Percentiles rank a stretch among this genome's conserved stretches.
Conservation (phyloP, 2,113 vertebrate species). For the Gallinago paraguaiae region DNA sequence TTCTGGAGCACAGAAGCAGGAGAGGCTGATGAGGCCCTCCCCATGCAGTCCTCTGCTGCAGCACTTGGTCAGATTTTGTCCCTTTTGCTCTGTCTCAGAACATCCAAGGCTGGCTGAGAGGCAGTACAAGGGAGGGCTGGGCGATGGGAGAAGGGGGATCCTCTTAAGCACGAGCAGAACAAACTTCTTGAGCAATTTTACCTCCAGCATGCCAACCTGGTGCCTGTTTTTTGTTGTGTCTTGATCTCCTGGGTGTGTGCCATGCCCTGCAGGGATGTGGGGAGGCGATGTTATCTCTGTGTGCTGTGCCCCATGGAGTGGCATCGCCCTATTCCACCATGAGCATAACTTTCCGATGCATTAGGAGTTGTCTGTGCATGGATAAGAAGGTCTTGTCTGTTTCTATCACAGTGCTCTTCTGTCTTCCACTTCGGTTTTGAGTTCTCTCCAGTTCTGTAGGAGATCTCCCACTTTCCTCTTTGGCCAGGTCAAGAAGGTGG, state of each 20-base stretch:
- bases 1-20: background rate
- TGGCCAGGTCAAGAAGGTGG: background rate
- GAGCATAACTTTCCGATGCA: background rate
- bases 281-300: background rate
- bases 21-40: background rate
- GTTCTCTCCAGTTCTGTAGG: background rate
- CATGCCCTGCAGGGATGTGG: background rate
- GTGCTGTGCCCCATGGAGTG: accelerated
- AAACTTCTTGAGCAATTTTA: background rate
- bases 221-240: background rate
- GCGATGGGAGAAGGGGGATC: background rate
- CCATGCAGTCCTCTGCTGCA: background rate
- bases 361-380: background rate
- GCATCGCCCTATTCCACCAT: background rate
- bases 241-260: background rate
- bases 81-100: background rate
- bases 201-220: background rate
- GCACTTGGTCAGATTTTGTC: background rate
- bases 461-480: background rate
- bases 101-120: background rate
- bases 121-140: background rate
- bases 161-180: background rate
- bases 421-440: background rate
- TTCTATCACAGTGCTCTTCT: background rate
- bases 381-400: background rate